phyloP scores from a whole-genome alignment of 2,113 vertebrate species.

The Mormoops blainvillei region DNA sequence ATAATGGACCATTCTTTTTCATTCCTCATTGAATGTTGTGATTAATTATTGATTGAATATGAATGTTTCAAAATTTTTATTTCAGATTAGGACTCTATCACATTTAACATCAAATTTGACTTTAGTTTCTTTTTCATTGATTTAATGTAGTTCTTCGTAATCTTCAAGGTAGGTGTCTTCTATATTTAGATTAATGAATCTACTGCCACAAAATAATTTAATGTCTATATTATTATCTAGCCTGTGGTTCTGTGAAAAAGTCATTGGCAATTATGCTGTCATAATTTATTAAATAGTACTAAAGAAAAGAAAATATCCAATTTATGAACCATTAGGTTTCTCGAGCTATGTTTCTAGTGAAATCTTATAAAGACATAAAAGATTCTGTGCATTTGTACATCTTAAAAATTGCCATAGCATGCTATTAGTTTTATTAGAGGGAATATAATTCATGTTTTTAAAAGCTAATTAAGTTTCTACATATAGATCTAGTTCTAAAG shows the following conservation, averaged over 20 bases:
- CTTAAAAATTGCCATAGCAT: neutral
- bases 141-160: conserved; percentile 15
- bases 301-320: conserved; percentile 18
- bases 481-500: neutral
- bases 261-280: conserved; percentile 39
- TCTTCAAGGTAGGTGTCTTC: conserved; percentile 20
- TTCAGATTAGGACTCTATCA: conserved; percentile 49
- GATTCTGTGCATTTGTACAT: neutral
- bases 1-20: neutral
- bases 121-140: neutral
- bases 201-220: conserved; percentile 22
- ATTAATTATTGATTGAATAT: conserved; percentile 53
- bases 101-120: conserved; percentile 40
- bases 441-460: neutral
- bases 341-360: neutral
- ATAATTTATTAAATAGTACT: conserved; percentile 37
- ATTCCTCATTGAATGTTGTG: conserved; percentile 26
- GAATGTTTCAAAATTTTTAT: conserved; percentile 24
- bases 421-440: neutral
- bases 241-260: neutral
- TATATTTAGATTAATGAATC: conserved; percentile 29
- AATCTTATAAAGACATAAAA: neutral
- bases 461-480: neutral
- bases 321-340: neutral
- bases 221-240: conserved; percentile 18